phyloP scores from a whole-genome alignment of 2,797 vertebrate genomes.

The Emys orbicularis region DNA sequence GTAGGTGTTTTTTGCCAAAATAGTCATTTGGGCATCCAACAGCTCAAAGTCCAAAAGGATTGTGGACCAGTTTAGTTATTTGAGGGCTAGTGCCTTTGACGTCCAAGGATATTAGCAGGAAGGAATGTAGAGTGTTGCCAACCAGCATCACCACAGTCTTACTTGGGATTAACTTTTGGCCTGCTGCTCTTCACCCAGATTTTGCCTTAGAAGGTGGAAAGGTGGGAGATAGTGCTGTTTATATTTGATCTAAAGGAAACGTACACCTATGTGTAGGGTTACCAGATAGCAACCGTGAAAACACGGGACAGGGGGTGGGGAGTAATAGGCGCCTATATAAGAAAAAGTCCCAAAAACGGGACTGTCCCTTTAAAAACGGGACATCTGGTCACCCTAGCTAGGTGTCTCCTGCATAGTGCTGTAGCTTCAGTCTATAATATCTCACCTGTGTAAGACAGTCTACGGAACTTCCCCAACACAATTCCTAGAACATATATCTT shows the following conservation, averaged over 20 bases:
- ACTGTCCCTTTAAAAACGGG: no score
- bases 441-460: background rate
- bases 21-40: background rate
- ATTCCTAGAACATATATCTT: background rate
- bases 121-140: background rate
- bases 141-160: background rate
- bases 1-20: background rate
- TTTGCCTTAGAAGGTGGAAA: background rate
- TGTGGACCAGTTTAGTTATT: background rate
- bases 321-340: no score
- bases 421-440: background rate
- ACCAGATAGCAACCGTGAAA: no score
- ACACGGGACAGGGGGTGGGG: no score
- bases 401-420: background rate
- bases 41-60: background rate
- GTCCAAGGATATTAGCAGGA: background rate
- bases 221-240: background rate
- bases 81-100: background rate
- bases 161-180: background rate
- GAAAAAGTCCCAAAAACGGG: no score
- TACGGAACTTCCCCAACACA: background rate
- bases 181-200: background rate
- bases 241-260: background rate
- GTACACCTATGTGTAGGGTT: background rate
- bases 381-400: no score